Conservation (phyloP, 2,888 invertebrate species). For the Leistus spinibarbis region DNA sequence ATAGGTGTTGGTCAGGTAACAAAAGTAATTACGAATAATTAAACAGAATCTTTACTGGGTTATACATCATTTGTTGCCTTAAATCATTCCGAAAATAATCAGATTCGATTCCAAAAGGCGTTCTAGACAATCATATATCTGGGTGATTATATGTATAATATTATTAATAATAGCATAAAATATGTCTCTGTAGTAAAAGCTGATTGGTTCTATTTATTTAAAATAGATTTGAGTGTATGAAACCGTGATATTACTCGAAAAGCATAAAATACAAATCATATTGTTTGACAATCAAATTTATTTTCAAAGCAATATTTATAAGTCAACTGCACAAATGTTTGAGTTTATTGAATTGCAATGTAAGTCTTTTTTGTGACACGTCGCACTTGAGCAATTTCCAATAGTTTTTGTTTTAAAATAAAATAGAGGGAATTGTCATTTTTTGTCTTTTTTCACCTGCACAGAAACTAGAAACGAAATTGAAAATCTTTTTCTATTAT, state of each 20-base stretch:
- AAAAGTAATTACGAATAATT: not conserved
- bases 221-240: too few species aligned
- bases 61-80: not conserved
- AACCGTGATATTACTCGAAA: too few species aligned
- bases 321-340: not conserved
- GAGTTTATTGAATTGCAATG: not conserved
- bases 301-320: too few species aligned
- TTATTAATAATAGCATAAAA: too few species aligned
- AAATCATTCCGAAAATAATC: too few species aligned
- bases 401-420: not conserved
- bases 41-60: not conserved
- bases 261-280: too few species aligned
- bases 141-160: too few species aligned
- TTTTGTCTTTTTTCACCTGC: not conserved
- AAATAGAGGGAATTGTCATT: not conserved
- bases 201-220: too few species aligned
- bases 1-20: not conserved
- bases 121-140: too few species aligned
- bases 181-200: too few species aligned
- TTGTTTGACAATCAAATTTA: too few species aligned
- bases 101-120: too few species aligned
- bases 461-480: conserved; percentile 4
- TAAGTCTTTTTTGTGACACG: not conserved
- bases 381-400: not conserved
- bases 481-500: conserved; percentile 17